Evolutionary conservation across 2,113 vertebrate species (phyloP).

Genomic region (Platichthys stellatus): DNA sequence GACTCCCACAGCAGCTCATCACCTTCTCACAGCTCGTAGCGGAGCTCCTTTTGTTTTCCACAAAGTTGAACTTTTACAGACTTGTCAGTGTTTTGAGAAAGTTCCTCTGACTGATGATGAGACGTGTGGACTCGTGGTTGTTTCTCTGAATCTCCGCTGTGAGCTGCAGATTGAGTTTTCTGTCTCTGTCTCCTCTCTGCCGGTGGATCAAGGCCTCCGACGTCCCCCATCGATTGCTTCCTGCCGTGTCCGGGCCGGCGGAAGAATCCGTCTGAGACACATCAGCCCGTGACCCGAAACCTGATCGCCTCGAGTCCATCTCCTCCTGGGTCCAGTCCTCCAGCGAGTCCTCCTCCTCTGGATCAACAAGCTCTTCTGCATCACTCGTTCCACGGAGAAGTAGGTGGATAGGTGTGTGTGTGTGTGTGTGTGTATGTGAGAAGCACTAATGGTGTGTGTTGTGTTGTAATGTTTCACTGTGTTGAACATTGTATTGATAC

Average conservation of each 20-base stretch:
- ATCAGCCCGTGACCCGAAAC: slow-evolving; percentile 48
- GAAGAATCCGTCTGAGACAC: slow-evolving; percentile 53
- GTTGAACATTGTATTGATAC: too few relatives aligned
- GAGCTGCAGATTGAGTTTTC: slow-evolving; percentile 58
- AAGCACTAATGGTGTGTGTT: too few relatives aligned
- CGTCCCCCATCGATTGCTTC: slow-evolving; percentile 55
- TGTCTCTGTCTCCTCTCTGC: slow-evolving; percentile 36
- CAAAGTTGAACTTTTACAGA: too few relatives aligned
- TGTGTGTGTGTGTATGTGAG: too few relatives aligned
- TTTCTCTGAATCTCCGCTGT: neutral
- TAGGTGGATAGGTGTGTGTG: too few relatives aligned
- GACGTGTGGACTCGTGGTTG: neutral
- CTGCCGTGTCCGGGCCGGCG: slow-evolving; percentile 47
- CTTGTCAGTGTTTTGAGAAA: too few relatives aligned
- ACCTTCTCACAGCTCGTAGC: neutral
- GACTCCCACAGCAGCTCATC: too few relatives aligned
- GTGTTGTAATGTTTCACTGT: too few relatives aligned
- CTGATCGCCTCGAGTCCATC: slow-evolving; percentile 13
- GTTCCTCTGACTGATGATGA: too few relatives aligned
- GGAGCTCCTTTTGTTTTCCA: neutral
- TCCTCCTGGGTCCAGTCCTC: neutral
- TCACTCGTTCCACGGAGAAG: neutral
- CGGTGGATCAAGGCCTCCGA: slow-evolving; percentile 47
- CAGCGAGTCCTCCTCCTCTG: neutral
- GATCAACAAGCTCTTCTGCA: neutral